Percentiles rank a stretch among this genome's conserved stretches.
Evolutionary conservation across 2,888 invertebrate genomes (phyloP).

Genomic region (Nemoura dubitans): DNA sequence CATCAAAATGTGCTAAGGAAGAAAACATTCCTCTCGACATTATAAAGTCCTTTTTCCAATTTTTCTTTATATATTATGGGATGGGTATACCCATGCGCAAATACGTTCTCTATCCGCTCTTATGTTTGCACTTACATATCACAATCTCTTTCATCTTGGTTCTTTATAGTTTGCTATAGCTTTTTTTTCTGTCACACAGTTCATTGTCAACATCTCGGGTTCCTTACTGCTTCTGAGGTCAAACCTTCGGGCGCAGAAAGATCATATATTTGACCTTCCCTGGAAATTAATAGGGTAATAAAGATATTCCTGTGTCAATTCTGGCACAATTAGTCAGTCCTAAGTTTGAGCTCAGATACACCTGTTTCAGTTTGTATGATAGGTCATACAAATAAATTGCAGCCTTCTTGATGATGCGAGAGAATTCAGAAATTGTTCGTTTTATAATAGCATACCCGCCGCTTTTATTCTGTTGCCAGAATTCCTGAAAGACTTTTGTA

Average conservation of each 20-base stretch:
- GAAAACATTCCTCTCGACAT: neutral
- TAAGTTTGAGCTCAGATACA: no score
- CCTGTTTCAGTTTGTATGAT: no score
- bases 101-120: neutral
- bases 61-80: neutral
- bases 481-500: neutral
- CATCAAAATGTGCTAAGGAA: neutral
- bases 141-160: neutral
- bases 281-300: neutral
- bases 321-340: no score
- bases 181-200: neutral
- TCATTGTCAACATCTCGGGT: neutral
- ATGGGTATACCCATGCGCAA: neutral
- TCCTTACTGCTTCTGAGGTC: neutral
- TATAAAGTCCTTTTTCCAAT: neutral
- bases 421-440: no score
- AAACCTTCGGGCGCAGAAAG: neutral
- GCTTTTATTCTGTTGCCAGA: neutral
- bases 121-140: neutral
- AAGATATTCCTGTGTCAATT: neutral
- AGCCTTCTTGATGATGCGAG: no score
- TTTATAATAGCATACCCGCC: neutral
- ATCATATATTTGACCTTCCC: neutral
- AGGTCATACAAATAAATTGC: neutral
- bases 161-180: neutral